Conservation (phyloP, 2,797 vertebrate genomes). For the Odontamblyopus rebecca region DNA sequence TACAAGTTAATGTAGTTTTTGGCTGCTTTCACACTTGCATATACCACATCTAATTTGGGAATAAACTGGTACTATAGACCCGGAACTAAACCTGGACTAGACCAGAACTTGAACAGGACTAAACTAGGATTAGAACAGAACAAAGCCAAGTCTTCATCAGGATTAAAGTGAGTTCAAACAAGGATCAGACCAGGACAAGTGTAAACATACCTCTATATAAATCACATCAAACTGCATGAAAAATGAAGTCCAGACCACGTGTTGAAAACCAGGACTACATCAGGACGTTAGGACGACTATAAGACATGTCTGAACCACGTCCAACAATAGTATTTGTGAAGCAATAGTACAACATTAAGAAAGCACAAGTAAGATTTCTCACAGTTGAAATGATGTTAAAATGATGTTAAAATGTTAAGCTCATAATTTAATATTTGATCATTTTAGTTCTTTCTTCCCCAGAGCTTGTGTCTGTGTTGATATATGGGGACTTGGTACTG, state of each 20-base stretch:
- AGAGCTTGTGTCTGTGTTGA: slow-evolving; percentile 45
- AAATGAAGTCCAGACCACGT: no score
- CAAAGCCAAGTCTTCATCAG: background rate
- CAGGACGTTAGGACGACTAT: background rate
- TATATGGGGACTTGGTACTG: slow-evolving; percentile 21
- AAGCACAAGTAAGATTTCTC: background rate
- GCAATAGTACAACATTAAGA: background rate
- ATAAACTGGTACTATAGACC: background rate
- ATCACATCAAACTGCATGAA: no score
- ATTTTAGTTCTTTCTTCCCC: background rate
- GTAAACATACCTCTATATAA: no score
- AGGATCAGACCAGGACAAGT: background rate
- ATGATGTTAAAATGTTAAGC: background rate
- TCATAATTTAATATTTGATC: background rate
- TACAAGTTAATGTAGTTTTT: no score
- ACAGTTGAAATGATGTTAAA: background rate
- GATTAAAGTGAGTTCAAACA: background rate
- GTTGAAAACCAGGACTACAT: background rate
- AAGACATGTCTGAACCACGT: background rate
- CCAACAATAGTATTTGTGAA: background rate
- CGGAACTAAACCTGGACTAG: background rate
- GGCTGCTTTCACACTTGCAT: background rate
- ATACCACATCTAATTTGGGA: background rate
- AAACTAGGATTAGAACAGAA: background rate
- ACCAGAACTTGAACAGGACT: background rate